Base-by-base conservation (phyloP, 2,797 vertebrate genomes). In the Balearica regulorum region DNA sequence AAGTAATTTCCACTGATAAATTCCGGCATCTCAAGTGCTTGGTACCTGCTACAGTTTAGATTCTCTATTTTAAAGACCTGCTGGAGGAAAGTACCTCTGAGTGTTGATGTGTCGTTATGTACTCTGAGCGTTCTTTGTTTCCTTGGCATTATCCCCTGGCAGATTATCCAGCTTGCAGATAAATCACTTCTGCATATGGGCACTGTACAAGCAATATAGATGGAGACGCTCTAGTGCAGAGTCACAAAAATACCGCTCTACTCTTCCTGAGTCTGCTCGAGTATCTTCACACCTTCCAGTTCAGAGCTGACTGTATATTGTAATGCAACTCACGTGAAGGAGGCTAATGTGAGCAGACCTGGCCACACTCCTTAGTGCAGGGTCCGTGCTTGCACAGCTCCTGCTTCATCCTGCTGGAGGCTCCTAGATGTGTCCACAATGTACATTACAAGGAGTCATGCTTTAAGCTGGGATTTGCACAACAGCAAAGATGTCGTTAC, bases 101-200 rank as follows among this genome's bases (percentile, higher is more conserved):
- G 54, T 19, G 6, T 33, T 2, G 2, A 20, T 11, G 25, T 33
- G 25, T 22, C 1, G 1, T 31, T 81, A 51, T 1, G 0, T 18
- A 46, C 26, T 21, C 35, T 26, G 69, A 58, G 12, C 1, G 1
- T n/a, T 87, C 61, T 57, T 72, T 89, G 15, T 73, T 64, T 61
- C 65, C 44, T 78, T 81, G 69, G 20, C 9, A 6, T 83, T 70
- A 33, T 43, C 5, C 9, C 24, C 44, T 39, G 44, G 60, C 37
- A 51, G 58, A 29, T 72, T 61, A 71, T 43, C 70, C 37, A 39
- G n/a, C 25, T 9, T 58, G 68, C 51, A 75, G 46, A 46, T 37
- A 70, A 75, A 70, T 37, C 46, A 37, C 33, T 33, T 33, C 25
- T 46, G 29, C 8, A 8, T 5, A 19, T 5, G n/a, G 22, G 14